Evolutionary conservation across 2,797 vertebrate genomes (phyloP), one percentile per base, ranked within the genome.

Genomic region (Scyliorhinus canicula): DNA sequence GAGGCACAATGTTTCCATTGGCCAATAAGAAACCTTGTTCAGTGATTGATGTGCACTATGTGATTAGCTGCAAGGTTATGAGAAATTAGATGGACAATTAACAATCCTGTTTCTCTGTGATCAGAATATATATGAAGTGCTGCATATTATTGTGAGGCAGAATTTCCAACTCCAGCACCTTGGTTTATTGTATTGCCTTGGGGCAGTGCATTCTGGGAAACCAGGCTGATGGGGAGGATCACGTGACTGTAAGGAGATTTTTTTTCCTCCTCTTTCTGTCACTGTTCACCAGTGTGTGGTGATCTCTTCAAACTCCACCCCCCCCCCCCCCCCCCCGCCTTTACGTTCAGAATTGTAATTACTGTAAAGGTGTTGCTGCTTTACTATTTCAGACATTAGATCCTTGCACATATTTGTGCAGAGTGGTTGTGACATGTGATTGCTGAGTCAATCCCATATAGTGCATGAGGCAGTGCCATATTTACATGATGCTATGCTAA

Each of bases 61-160:
- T 12, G n/a, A 63, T 67, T 88, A 57, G 85, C 55, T 57, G 52
- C 50, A 57, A 88, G 55, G 85, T 88, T 57, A 52, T 57, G 52
- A 88, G 52, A 88, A 88, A 55, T 57, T 88, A 57, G 31, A 88
- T n/a, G 55, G 55, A 88, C 47, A 7, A 90, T 90, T 93, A 93
- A 67, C 91, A 67, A 93, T 69, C 91, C 91, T 93, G 91, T 26
- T 65, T 93, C 63, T 35, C 26, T 74, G 93, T 74, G 67, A 52
- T 55, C 74, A 74, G 93, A 52, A 94, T 90, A n/a, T 90, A n/a
- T 35, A n/a, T 35, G 60, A 60, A 71, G 28, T 71, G 14, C 14
- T 71, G 40, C 50, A 71, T 35, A 35, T 2, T 47, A 55, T 35
- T 69, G 28, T 50, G 4, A 35, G 9, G 85, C 14, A 88, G 85